Base-by-base conservation (phyloP, 2,888 invertebrate species). In the Elaeidobius kamerunicus region DNA sequence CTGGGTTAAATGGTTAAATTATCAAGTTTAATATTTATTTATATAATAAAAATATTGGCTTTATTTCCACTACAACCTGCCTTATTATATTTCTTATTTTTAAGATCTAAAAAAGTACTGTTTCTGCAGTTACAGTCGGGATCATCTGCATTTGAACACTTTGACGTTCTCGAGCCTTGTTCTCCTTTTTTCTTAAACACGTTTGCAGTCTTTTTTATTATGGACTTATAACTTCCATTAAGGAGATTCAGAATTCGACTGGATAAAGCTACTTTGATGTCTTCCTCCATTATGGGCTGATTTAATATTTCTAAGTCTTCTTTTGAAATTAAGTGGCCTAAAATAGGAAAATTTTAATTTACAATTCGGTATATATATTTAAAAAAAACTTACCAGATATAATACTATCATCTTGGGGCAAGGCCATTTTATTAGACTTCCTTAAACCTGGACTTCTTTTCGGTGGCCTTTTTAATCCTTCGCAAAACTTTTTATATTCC, bases 321-420 rank as follows among this genome's bases (percentile, higher is more conserved):
- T 35, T 35, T 35, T 3, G 35, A 15, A 2, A 35, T 2, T 3
- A 35, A 35, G 15, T 35, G 35, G 3, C 35, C 35, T 35, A 11
- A 16, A 35, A 35, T 2, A 35, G 9, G 15, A 14, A 14, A 27
- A 27, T 7, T 27, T 9, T 27, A 27, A 7, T 27, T 9, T 7
- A 27, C 27, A n/a, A 27, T 27, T 27, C 27, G 9, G n/a, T n/a
- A n/a, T n/a, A n/a, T n/a, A n/a, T n/a, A 27, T 27, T 27, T 27
- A 11, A 27, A 27, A 27, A 27, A 27, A 27, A 14, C 35, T 35
- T 16, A 35, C 35, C 35, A 35, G 35, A 35, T 6, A 35, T 35
- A 7, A 35, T 3, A 35, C 35, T 35, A 15, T 15, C 35, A n/a
- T 35, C 15, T 16, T 5, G 3, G 2, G 5, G 4, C 15, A n/a